These are phyloP conservation scores for human (Homo sapiens) DNA, from an alignment of 2,113 vertebrate species.

Conservation along the genomic window GRCh38 chr1:233139501-233140000, in stretches of 20 bases:
- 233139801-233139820: conserved; percentile 97
- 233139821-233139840: conserved; percentile 99
- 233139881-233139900: neutral
- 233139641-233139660: neutral
- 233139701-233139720: conserved; percentile 93
- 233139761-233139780: conserved; percentile 95
- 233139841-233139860: conserved; percentile 94
- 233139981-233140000: neutral
- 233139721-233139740: conserved; percentile 94
- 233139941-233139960: neutral
- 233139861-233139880: conserved; percentile 79
- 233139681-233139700: conserved; percentile 47
- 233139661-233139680: conserved; percentile 35
- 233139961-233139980: neutral
- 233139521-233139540: neutral
- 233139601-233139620: conserved; percentile 15
- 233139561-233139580: conserved; percentile 21
- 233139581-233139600: conserved; percentile 27
- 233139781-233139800: conserved; percentile 97
- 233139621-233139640: neutral
- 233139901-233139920: conserved; percentile 36
- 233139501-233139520: neutral
- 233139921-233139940: neutral
- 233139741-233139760: conserved; percentile 96
- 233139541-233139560: neutral